phyloP scores from a whole-genome alignment of 2,888 invertebrate genomes.

The Chaetogeoica ovagalla region DNA sequence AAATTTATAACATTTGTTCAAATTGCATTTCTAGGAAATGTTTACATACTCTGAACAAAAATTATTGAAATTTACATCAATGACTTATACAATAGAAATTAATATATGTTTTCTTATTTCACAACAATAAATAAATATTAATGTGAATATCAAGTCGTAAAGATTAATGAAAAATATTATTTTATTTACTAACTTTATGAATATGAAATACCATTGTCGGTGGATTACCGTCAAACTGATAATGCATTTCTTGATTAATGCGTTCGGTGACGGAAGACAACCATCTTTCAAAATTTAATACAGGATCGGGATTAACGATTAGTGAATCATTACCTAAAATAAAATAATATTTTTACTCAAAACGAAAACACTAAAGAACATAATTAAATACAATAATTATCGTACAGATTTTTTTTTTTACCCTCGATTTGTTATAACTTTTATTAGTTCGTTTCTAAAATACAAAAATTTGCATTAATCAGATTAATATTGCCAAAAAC shows the following conservation, averaged over 20 bases:
- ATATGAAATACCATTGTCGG: constrained; percentile 68
- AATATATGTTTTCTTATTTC: no score
- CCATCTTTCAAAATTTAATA: constrained; percentile 63
- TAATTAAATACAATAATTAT: background rate
- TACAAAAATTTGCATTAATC: constrained; percentile 2
- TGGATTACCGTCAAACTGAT: constrained; percentile 68
- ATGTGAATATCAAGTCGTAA: no score
- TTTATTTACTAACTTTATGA: constrained; percentile 35
- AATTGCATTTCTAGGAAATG: no score
- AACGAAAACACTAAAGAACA: background rate
- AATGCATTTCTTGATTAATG: constrained; percentile 75
- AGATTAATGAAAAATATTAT: background rate
- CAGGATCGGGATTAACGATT: constrained; percentile 26
- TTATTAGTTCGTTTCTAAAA: constrained; percentile 37
- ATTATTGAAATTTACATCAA: no score
- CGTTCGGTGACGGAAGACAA: constrained; percentile 75
- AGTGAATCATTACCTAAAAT: constrained; percentile 12
- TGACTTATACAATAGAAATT: no score
- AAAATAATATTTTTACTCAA: background rate
- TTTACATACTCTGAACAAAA: no score
- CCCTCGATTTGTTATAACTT: background rate
- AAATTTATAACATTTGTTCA: no score
- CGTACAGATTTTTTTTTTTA: constrained; percentile 29
- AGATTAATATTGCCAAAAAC: background rate
- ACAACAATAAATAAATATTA: no score